These are phyloP conservation scores for Chondrilla cf. caribensis DNA, from an alignment of 37 sponge, comb jelly and placozoan species.

Conservation along the genomic window DNA sequence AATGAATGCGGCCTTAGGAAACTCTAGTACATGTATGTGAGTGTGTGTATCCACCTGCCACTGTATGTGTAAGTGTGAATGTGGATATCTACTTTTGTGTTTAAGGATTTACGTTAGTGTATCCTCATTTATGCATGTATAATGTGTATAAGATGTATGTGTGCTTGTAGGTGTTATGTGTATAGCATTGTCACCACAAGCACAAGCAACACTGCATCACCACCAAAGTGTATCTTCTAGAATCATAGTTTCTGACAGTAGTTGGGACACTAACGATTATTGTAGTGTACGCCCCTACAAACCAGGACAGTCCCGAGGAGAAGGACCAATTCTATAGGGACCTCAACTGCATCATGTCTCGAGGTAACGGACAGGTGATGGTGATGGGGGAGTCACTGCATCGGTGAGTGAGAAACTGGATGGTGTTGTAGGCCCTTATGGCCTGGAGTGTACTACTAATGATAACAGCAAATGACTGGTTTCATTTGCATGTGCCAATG, in stretches of 20 bases:
- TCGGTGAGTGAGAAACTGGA: background rate
- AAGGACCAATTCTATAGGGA: conserved; percentile 16
- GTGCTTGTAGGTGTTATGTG: background rate
- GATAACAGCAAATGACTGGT: conserved; percentile 1
- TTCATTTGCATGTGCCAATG: conserved; percentile 19
- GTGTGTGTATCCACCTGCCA: too few relatives aligned
- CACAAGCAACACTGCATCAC: background rate
- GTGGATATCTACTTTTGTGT: too few relatives aligned
- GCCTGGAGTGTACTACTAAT: background rate
- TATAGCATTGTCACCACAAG: conserved; percentile 20
- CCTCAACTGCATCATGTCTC: background rate
- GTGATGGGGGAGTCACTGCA: background rate
- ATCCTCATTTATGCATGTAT: too few relatives aligned
- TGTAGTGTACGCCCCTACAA: conserved; percentile 9
- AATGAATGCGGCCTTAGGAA: too few relatives aligned
- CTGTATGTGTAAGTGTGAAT: too few relatives aligned
- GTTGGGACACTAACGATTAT: conserved; percentile 3
- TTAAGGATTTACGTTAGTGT: too few relatives aligned
- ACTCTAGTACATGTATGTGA: too few relatives aligned
- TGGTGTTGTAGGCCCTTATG: conserved; percentile 10
- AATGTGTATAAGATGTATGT: too few relatives aligned
- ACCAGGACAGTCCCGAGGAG: conserved; percentile 9
- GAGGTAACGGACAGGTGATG: conserved; percentile 21
- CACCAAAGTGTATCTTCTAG: conserved; percentile 20
- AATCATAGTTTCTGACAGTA: conserved; percentile 3